Evolutionary conservation across 2,113 vertebrate species (phyloP).

Genomic region (Perca schrenkii): DNA sequence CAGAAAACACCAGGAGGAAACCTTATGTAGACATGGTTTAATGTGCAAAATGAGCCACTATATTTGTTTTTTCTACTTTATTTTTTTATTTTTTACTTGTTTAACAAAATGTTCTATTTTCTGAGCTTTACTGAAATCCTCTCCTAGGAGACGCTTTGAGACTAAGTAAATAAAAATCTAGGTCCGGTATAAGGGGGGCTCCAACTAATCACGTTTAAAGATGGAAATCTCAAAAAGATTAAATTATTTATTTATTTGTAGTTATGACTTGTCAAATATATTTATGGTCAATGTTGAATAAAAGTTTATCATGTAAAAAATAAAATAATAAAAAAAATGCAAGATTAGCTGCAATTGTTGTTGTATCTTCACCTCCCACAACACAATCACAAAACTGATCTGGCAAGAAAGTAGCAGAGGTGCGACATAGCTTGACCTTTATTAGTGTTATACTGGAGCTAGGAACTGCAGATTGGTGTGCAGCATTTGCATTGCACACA

Average conservation of each 20-base stretch:
- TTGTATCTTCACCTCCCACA: not conserved
- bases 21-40: not conserved
- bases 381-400: not conserved
- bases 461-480: not conserved
- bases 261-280: not conserved
- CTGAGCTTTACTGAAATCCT: not conserved
- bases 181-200: not conserved
- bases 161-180: not conserved
- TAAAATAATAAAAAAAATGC: not conserved
- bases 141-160: not conserved
- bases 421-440: slow-evolving; percentile 3
- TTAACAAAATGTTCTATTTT: not conserved
- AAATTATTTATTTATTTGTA: not conserved
- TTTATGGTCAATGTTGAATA: not conserved
- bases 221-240: not conserved
- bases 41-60: not conserved
- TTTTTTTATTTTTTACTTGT: not conserved
- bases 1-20: not conserved
- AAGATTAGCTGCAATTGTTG: not conserved
- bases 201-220: not conserved
- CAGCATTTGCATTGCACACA: slow-evolving; percentile 6
- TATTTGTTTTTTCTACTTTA: not conserved
- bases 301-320: not conserved
- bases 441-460: not conserved
- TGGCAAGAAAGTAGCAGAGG: not conserved